Percentiles rank a stretch among this genome's conserved stretches.
Evolutionary conservation across 2,113 vertebrate species (phyloP).

Genomic region (Genyomyrus donnyi): DNA sequence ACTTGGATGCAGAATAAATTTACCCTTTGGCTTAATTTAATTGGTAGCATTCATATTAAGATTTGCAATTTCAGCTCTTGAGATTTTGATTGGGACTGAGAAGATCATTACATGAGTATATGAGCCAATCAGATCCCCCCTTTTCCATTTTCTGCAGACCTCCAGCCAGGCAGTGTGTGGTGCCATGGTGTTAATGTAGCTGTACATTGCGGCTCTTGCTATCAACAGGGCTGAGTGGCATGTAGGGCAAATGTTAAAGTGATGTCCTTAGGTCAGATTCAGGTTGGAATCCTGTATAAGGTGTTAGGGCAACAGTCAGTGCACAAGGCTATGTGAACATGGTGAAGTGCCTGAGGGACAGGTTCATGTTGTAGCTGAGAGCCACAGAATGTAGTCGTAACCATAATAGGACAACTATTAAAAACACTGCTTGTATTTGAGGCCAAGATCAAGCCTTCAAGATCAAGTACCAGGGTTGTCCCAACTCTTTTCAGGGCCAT

Average conservation of each 20-base stretch:
- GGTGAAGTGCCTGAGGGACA: not conserved
- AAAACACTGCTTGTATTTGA: not conserved
- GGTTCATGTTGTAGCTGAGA: not conserved
- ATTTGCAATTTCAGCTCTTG: not conserved
- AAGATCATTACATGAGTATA: not conserved
- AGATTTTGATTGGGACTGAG: not conserved
- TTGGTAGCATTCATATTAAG: not conserved
- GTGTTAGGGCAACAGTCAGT: not conserved
- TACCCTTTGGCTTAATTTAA: not conserved
- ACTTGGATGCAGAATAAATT: not conserved
- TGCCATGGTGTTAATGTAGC: not conserved
- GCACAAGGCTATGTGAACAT: not conserved
- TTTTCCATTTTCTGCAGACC: not conserved
- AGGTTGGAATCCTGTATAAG: not conserved
- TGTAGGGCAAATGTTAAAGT: not conserved
- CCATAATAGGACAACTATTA: not conserved
- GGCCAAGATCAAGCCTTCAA: not conserved
- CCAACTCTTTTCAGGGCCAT: too few relatives aligned
- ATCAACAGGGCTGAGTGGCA: not conserved
- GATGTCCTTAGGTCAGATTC: not conserved
- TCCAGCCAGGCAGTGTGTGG: not conserved
- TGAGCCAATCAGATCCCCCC: not conserved
- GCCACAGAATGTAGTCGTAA: not conserved
- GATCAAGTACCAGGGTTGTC: too few relatives aligned
- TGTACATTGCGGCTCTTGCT: not conserved